Percentiles rank a stretch among this genome's conserved stretches.
Conservation (phyloP, 1,140 invertebrate genomes). For the Triops cancriformis region DNA sequence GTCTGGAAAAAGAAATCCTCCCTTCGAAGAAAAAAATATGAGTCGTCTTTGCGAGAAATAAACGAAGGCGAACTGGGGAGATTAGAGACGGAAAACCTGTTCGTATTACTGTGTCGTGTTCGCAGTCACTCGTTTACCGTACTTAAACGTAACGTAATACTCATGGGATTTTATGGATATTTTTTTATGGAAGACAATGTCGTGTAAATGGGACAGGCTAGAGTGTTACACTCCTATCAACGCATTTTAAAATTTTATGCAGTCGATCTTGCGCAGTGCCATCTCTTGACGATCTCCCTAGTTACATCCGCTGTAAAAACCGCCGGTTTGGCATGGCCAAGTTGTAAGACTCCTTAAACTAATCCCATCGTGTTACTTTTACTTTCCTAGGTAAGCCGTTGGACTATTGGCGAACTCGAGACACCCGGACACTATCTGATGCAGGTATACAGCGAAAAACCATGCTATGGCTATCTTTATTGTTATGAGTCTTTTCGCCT, state of each 20-base stretch:
- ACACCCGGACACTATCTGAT: conserved; percentile 12
- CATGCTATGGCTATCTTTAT: not conserved
- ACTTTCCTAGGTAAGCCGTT: not conserved
- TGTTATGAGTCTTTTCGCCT: not conserved
- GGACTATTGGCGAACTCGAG: conserved; percentile 1
- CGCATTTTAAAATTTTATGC: not conserved
- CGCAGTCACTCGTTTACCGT: too few relatives aligned
- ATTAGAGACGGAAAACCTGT: not conserved
- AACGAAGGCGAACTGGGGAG: not conserved
- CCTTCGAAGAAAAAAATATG: not conserved
- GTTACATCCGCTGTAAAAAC: not conserved
- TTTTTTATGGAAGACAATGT: too few relatives aligned
- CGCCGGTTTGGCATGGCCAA: not conserved
- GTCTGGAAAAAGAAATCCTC: not conserved
- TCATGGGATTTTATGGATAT: too few relatives aligned
- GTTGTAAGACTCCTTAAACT: not conserved
- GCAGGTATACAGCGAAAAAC: not conserved
- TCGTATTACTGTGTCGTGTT: not conserved
- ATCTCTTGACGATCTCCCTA: not conserved
- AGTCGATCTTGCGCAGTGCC: not conserved
- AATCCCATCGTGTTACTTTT: not conserved
- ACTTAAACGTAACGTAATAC: too few relatives aligned
- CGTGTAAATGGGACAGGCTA: not conserved
- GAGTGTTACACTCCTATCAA: not conserved
- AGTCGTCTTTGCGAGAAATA: not conserved